Conservation (phyloP, 2,113 vertebrate genomes). For the Rhinolophus sinicus region DNA sequence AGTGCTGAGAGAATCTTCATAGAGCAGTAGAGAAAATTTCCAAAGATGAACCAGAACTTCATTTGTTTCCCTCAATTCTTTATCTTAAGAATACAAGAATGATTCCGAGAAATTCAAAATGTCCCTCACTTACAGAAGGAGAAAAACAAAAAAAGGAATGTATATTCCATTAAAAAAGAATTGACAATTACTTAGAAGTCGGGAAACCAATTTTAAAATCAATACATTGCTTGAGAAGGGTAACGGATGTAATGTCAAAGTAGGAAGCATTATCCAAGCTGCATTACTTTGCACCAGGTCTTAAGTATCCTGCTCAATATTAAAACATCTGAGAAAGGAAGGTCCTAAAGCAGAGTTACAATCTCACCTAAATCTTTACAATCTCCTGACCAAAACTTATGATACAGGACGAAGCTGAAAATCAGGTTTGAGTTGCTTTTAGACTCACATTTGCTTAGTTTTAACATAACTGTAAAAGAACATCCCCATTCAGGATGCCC, state of each 20-base stretch:
- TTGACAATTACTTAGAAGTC: slow-evolving; percentile 85
- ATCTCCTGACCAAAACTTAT: not conserved
- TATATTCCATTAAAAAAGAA: slow-evolving; percentile 84
- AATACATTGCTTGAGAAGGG: slow-evolving; percentile 81
- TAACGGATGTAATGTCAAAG: slow-evolving; percentile 69
- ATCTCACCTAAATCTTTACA: not conserved
- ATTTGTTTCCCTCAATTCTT: not conserved
- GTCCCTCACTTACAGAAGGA: slow-evolving; percentile 4
- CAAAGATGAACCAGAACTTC: not conserved
- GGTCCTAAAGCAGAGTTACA: not conserved
- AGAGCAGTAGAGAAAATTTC: not conserved
- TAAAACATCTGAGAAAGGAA: not conserved
- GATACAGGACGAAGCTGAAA: not conserved
- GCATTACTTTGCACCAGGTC: slow-evolving; percentile 34
- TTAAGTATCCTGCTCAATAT: slow-evolving; percentile 42
- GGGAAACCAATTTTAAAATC: slow-evolving; percentile 87
- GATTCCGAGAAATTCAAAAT: slow-evolving; percentile 43
- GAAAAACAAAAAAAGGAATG: slow-evolving; percentile 18
- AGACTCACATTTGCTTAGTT: slow-evolving; percentile 15
- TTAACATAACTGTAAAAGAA: slow-evolving; percentile 3
- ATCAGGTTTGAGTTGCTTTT: not conserved
- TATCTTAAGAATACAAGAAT: slow-evolving; percentile 5
- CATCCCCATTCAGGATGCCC: not conserved
- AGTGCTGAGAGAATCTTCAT: not conserved
- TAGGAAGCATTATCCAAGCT: slow-evolving; percentile 71